Evolutionary conservation across 1,140 invertebrate species (phyloP).

Genomic region (Lepidostoma basale): DNA sequence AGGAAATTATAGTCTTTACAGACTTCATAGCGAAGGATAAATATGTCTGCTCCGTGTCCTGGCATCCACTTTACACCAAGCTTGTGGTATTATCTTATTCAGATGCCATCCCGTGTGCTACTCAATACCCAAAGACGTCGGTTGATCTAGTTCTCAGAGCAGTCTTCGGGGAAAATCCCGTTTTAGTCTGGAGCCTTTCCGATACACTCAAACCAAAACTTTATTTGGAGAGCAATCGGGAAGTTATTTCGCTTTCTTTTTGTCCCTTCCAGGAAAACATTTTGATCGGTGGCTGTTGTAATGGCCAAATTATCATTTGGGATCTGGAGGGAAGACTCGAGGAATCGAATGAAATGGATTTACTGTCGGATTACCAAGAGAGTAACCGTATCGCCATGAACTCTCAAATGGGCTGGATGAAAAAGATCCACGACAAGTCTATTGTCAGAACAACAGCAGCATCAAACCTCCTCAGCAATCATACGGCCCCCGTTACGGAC

Average conservation of each 20-base stretch:
- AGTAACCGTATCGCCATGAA: constrained; percentile 65
- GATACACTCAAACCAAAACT: constrained; percentile 74
- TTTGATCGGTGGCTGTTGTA: constrained; percentile 71
- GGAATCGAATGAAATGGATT: constrained; percentile 65
- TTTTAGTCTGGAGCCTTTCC: constrained; percentile 75
- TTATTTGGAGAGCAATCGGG: constrained; percentile 68
- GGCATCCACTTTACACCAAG: constrained; percentile 73
- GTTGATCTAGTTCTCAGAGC: constrained; percentile 60
- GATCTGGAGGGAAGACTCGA: constrained; percentile 72
- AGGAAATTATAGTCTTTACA: constrained; percentile 67
- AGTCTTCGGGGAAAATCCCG: constrained; percentile 64
- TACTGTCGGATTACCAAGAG: constrained; percentile 66
- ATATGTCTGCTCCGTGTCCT: constrained; percentile 68
- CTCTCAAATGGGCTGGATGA: constrained; percentile 71
- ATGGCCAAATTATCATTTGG: constrained; percentile 77
- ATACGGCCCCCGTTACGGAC: constrained; percentile 65
- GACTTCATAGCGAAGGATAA: constrained; percentile 66
- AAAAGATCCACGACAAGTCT: constrained; percentile 62
- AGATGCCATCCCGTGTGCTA: constrained; percentile 51
- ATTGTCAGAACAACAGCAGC: constrained; percentile 65
- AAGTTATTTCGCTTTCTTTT: constrained; percentile 68
- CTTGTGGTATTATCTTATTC: constrained; percentile 69
- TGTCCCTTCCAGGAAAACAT: constrained; percentile 72
- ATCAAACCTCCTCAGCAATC: constrained; percentile 66
- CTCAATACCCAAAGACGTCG: constrained; percentile 46